Conservation (phyloP, 1,140 invertebrate genomes). For the Gryon sp. region DNA sequence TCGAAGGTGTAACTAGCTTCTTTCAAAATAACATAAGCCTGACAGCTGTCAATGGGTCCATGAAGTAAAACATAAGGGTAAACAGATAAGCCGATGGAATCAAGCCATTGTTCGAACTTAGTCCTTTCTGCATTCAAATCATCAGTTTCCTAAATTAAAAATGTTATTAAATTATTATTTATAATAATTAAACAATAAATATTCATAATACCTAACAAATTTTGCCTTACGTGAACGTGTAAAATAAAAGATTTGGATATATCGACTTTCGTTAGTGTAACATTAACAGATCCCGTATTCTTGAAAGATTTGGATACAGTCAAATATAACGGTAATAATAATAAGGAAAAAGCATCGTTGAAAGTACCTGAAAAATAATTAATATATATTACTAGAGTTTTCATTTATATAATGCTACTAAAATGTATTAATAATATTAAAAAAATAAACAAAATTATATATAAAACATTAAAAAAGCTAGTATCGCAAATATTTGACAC, state of each 20-base stretch:
- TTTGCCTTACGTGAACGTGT: constrained; percentile 4
- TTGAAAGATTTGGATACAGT: background rate
- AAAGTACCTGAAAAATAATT: too few relatives aligned
- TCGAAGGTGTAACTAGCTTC: background rate
- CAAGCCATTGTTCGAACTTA: background rate
- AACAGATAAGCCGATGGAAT: background rate
- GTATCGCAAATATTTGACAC: too few relatives aligned
- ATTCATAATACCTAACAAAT: too few relatives aligned
- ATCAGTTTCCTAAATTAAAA: background rate
- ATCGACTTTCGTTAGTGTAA: background rate
- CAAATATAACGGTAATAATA: background rate
- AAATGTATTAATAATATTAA: too few relatives aligned
- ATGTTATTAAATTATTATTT: background rate
- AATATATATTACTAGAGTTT: too few relatives aligned
- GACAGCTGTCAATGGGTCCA: background rate
- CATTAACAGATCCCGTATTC: background rate
- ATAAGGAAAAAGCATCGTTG: too few relatives aligned
- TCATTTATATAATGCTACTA: too few relatives aligned
- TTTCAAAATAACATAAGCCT: constrained; percentile 9
- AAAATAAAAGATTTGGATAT: background rate
- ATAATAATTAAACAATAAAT: too few relatives aligned
- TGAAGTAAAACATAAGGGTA: constrained; percentile 1
- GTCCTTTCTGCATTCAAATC: background rate
- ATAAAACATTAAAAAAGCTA: too few relatives aligned
- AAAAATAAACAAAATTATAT: too few relatives aligned